phyloP scores from a whole-genome alignment of 2,797 vertebrate genomes.

The Sciurus vulgaris region DNA sequence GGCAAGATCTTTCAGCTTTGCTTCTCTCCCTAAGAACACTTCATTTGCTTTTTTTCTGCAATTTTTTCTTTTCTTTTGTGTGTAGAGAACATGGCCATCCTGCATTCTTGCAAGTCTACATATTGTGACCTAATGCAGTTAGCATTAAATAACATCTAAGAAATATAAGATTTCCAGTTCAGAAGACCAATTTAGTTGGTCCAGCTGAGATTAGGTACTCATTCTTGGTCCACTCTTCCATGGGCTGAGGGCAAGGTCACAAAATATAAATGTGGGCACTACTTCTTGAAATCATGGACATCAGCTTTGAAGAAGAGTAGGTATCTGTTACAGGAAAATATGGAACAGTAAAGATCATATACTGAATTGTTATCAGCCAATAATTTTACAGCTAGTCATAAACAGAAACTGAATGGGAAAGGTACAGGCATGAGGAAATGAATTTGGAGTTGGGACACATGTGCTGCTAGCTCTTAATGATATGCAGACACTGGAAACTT shows the following conservation, averaged over 20 bases:
- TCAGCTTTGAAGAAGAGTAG: not conserved
- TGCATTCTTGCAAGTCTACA: not conserved
- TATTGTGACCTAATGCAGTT: not conserved
- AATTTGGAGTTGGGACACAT: not conserved
- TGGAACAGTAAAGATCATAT: not conserved
- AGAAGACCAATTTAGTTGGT: not conserved
- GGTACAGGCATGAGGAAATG: not conserved
- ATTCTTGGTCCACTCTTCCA: not conserved
- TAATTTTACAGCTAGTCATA: not conserved
- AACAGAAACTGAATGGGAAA: constrained; percentile 33
- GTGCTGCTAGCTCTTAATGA: not conserved
- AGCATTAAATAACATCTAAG: not conserved
- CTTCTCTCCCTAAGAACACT: not conserved
- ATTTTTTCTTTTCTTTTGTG: not conserved
- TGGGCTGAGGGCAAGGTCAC: not conserved
- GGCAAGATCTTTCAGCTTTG: not conserved
- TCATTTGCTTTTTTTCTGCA: not conserved
- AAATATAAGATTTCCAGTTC: not conserved
- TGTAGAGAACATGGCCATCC: not conserved
- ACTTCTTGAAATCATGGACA: not conserved
- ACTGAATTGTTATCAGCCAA: not conserved
- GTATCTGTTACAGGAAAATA: not conserved
- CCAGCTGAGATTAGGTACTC: not conserved
- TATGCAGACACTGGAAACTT: not conserved
- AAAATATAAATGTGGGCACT: not conserved